A percentile compares a stretch with the other conserved stretches of the same genome.
Conservation (phyloP, 1,140 invertebrate genomes). For the Thalassaphorura encarpata region DNA sequence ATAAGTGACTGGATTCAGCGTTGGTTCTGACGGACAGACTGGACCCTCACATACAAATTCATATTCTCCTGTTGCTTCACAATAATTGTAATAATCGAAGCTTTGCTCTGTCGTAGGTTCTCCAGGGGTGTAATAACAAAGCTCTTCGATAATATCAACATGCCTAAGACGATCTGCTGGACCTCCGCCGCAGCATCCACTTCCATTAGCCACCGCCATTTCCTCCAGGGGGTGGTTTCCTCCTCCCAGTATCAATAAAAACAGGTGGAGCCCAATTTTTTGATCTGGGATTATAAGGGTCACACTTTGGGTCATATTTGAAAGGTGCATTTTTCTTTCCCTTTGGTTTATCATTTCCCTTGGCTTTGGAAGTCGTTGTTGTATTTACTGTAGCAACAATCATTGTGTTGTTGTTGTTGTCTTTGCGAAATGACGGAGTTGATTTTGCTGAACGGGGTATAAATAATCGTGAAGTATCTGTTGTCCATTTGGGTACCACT, state of each 20-base stretch:
- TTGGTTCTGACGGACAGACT: background rate
- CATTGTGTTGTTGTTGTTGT: too few relatives aligned
- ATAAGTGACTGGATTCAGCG: background rate
- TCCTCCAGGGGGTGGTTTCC: background rate
- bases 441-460: too few relatives aligned
- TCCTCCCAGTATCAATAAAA: background rate
- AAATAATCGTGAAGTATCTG: too few relatives aligned
- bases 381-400: too few relatives aligned
- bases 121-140: background rate
- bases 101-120: background rate
- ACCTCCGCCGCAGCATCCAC: too few relatives aligned
- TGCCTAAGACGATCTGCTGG: background rate
- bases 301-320: too few relatives aligned
- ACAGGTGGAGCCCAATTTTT: background rate
- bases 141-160: background rate
- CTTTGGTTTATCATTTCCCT: too few relatives aligned
- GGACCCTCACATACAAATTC: background rate
- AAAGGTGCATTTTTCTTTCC: too few relatives aligned
- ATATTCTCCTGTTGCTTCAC: background rate
- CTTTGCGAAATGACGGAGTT: too few relatives aligned
- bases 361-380: too few relatives aligned
- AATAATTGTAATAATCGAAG: background rate
- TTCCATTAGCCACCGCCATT: background rate
- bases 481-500: too few relatives aligned
- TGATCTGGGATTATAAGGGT: background rate